These are phyloP conservation scores for Thalpophila matura DNA, from an alignment of 2,888 invertebrate genomes.

Conservation along the genomic window DNA sequence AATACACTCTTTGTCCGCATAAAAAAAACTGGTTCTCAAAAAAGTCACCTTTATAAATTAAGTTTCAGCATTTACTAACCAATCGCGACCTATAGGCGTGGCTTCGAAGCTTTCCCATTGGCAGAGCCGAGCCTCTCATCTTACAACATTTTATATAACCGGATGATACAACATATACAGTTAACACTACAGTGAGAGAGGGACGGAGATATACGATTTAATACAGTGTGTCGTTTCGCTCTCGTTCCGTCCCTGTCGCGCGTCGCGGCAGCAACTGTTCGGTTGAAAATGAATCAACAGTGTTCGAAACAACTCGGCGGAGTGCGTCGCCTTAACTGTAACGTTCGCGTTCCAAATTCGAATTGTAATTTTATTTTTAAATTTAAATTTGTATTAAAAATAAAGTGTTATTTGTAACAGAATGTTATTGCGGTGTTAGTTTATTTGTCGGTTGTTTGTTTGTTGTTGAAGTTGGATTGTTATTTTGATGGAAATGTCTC, in stretches of 20 bases:
- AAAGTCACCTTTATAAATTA: conserved; percentile 90
- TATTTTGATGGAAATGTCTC: conserved; percentile 92
- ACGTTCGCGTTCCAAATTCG: conserved; percentile 63
- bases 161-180: conserved; percentile 91
- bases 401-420: conserved; percentile 48
- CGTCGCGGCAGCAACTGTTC: conserved; percentile 80
- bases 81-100: conserved; percentile 82
- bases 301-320: conserved; percentile 81
- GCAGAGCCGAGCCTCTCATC: conserved; percentile 76
- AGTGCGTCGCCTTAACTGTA: conserved; percentile 77
- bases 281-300: conserved; percentile 87
- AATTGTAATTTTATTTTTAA: conserved; percentile 44
- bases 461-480: conserved; percentile 57
- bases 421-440: conserved; percentile 60
- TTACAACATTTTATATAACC: conserved; percentile 90
- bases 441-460: conserved; percentile 49
- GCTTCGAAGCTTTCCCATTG: conserved; percentile 74
- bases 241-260: conserved; percentile 76
- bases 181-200: conserved; percentile 85
- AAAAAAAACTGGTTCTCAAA: conserved; percentile 86
- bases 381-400: conserved; percentile 49
- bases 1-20: conserved; percentile 85
- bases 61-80: conserved; percentile 85
- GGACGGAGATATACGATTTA: conserved; percentile 77
- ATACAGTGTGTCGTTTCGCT: conserved; percentile 87